Evolutionary conservation across 2,888 invertebrate species (phyloP), one percentile per base, ranked within the genome.

Genomic region (Dynastes grantii): DNA sequence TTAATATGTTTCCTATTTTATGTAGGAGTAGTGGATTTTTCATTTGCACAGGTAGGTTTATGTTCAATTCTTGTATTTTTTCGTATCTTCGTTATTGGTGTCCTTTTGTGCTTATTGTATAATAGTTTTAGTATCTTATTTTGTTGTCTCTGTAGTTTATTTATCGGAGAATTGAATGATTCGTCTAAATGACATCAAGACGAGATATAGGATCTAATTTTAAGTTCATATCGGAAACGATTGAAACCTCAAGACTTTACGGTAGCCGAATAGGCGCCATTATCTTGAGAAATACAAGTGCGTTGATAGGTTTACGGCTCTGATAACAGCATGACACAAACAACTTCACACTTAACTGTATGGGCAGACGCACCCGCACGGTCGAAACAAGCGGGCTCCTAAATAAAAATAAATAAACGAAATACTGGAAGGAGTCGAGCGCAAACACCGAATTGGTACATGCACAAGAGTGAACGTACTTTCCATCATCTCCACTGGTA

Each of bases 291-390:
- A 73, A 73, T 73, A 73, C 71, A 55, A 32, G 71, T 40, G 71
- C 58, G 71, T 73, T 73, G 71, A 73, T 40, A 22, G n/a, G 55
- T 73, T 73, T 73, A 73, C 71, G 58, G 37, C 71, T 51, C 16
- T 73, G 71, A 73, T 73, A 73, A 73, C 71, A 73, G 71, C 55
- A 40, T 27, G 71, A 58, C 58, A 73, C 71, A 73, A 73, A 37
- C 71, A 73, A 73, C 58, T 73, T 73, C 71, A 73, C 71, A 73
- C 71, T 61, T 73, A 58, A 73, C 55, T 58, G 37, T 8, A 73
- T 40, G 22, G 32, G 63, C 63, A 29, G 16, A 40, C 58, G 40
- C 58, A 58, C 40, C 55, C 68, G 29, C 29, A 51, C 51, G n/a
- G 45, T 13, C 63, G 8, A 63, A 63, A 63, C 22, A 58, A 70